Percentiles rank a stretch among this genome's conserved stretches.
Evolutionary conservation across 2,888 invertebrate genomes (phyloP).

Genomic region (Branchipolynoe longqiensis): DNA sequence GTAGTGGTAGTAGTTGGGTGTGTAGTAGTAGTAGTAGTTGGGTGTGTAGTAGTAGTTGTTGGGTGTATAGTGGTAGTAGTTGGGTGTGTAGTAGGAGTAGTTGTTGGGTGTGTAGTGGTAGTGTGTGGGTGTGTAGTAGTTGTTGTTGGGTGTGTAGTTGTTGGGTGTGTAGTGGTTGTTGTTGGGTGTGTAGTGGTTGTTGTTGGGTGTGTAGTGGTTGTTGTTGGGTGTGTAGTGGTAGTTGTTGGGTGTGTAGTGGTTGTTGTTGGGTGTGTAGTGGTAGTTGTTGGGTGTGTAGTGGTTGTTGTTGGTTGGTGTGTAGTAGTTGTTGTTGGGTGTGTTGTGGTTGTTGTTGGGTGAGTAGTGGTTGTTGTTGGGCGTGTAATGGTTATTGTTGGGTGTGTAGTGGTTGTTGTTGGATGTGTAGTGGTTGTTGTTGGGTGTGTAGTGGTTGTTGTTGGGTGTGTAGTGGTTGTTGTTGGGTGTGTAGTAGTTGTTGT

Average conservation of each 20-base stretch:
- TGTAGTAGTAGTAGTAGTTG: constrained; percentile 13
- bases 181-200: neutral
- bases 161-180: constrained; percentile 3
- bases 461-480: neutral
- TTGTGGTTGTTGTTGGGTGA: neutral
- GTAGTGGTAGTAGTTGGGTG: neutral
- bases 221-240: neutral
- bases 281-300: neutral
- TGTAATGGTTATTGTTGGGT: neutral
- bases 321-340: neutral
- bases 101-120: neutral
- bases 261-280: no score
- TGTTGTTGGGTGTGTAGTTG: neutral
- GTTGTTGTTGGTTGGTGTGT: neutral
- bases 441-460: neutral
- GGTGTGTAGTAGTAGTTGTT: neutral
- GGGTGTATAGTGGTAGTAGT: neutral
- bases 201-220: neutral
- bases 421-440: neutral
- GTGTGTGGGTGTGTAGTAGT: neutral
- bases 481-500: neutral
- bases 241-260: neutral
- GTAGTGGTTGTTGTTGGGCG: neutral
- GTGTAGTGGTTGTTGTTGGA: neutral
- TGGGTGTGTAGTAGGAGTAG: neutral